Base-by-base conservation (phyloP, 2,113 vertebrate genomes). In the Gymnarchus niloticus region DNA sequence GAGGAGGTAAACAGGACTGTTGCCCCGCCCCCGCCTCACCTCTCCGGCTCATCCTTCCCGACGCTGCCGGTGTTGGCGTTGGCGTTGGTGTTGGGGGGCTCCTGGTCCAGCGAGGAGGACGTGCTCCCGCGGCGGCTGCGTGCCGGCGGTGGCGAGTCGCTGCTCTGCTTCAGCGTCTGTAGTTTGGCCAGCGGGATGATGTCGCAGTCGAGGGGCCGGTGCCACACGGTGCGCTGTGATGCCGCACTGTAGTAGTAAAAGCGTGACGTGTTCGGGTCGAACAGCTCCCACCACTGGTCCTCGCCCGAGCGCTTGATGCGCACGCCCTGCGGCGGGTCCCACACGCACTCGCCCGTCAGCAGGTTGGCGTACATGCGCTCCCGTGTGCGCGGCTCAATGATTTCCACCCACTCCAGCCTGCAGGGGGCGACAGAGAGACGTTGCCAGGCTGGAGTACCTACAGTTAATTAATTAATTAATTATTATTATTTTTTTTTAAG, bases 281-380 rank as follows among this genome's bases (percentile, higher is more conserved):
- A 99, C 81, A 99, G 97, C 88, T 99, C 98, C 98, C 98, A 99
- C 98, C 98, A 99, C 91, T 99, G 98, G 93, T 99, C 97, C 83
- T 98, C 97, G 1, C 96, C 97, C 0, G 97, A 98, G 54, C 97
- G 96, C 9, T 98, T 98, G 92, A 99, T 98, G 84, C 95, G 92
- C 73, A 98, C 98, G 0, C 97, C 98, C 0, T 95, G 91, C 0
- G 98, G 98, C 0, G 98, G 97, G 92, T 99, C 98, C 98, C 98
- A 99, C 49, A 99, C 98, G 0, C 98, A 99, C 92, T 99, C 98
- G 0, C 98, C 98, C 0, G 97, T 98, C 90, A 97, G 95, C 86
- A 99, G 96, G 92, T 99, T 99, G 93, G 98, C 98, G 3, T 99
- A 99, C 98, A 99, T 99, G 65, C 96, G 97, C 94, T 99, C 98